Evolutionary conservation across 2,888 invertebrate genomes (phyloP).

Genomic region (Tinea pellionella): DNA sequence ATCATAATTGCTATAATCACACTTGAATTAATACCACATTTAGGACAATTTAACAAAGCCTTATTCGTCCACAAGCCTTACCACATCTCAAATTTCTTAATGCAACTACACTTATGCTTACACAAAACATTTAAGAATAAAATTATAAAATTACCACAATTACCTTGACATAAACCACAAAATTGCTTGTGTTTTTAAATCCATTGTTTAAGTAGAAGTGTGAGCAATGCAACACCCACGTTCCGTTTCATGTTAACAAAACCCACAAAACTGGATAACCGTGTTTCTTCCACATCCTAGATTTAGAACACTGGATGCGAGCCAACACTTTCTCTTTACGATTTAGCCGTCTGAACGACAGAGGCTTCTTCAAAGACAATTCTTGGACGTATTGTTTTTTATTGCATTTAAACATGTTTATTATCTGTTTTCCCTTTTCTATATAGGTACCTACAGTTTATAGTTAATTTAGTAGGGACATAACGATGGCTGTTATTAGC

Average conservation of each 20-base stretch:
- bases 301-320: slow-evolving; percentile 10
- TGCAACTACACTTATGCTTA: slow-evolving; percentile 3
- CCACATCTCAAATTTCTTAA: slow-evolving; percentile 10
- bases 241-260: slow-evolving; percentile 7
- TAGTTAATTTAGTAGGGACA: too few species aligned
- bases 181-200: too few species aligned
- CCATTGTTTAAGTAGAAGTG: too few species aligned
- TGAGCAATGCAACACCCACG: slow-evolving; percentile 1
- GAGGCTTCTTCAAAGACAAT: neutral
- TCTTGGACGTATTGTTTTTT: too few species aligned
- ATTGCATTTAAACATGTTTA: too few species aligned
- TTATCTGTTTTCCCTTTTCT: too few species aligned
- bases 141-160: too few species aligned
- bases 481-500: too few species aligned
- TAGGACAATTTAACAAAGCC: slow-evolving; percentile 13
- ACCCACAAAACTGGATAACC: slow-evolving; percentile 13
- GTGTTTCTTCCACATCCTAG: slow-evolving; percentile 13
- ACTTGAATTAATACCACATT: slow-evolving; percentile 18
- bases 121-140: too few species aligned
- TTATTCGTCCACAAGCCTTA: slow-evolving; percentile 7
- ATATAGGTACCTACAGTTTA: too few species aligned
- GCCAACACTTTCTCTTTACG: slow-evolving; percentile 12
- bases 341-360: neutral
- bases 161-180: too few species aligned
- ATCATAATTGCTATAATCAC: slow-evolving; percentile 14